These are phyloP conservation scores for Julus scandinavius DNA, from an alignment of 2,888 invertebrate genomes.

Conservation along the genomic window DNA sequence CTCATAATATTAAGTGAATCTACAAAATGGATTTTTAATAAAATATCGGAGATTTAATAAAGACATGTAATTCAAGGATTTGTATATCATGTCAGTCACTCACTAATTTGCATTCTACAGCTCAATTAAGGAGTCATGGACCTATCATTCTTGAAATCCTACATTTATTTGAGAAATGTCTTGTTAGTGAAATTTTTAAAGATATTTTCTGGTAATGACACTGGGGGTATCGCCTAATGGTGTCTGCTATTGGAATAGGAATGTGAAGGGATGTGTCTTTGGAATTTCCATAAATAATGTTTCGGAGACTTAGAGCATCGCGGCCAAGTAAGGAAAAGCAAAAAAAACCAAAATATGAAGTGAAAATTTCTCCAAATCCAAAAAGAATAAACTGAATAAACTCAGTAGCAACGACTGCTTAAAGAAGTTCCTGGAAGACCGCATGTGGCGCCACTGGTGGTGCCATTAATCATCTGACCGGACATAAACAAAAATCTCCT, in stretches of 20 bases:
- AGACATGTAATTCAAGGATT: too few species aligned
- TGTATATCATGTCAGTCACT: not conserved
- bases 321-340: not conserved
- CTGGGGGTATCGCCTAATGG: not conserved
- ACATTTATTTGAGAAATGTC: not conserved
- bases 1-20: too few species aligned
- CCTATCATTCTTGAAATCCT: not conserved
- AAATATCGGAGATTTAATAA: too few species aligned
- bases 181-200: not conserved
- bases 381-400: not conserved
- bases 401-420: not conserved
- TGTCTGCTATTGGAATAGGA: not conserved
- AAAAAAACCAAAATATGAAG: not conserved
- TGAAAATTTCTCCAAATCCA: not conserved
- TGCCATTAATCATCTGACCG: conserved; percentile 29
- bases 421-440: conserved; percentile 42
- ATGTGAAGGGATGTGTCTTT: not conserved
- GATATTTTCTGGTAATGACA: not conserved
- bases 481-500: conserved; percentile 39
- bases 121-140: not conserved
- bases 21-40: too few species aligned
- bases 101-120: not conserved
- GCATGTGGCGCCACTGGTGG: conserved; percentile 34
- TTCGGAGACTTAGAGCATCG: not conserved
- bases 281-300: conserved; percentile 36